Conservation (phyloP, 1,140 invertebrate species). For the Drosophila subobscura region DNA sequence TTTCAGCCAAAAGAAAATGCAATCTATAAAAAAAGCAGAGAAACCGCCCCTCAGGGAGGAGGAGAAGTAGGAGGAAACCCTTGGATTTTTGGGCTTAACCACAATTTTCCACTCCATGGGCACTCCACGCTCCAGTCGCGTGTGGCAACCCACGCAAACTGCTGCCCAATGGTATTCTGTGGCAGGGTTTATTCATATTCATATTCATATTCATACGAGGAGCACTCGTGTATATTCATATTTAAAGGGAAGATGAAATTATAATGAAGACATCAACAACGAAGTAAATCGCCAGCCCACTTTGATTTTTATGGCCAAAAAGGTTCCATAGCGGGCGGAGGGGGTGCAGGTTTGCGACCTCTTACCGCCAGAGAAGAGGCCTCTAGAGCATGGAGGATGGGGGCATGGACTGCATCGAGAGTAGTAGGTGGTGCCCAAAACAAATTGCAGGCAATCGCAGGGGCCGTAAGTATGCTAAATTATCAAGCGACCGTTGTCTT, state of each 20-base stretch:
- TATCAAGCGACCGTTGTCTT: constrained; percentile 72
- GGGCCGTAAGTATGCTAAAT: constrained; percentile 77
- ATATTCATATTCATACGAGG: neutral
- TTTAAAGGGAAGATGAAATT: constrained; percentile 67
- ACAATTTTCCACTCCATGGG: constrained; percentile 58
- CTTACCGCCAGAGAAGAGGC: constrained; percentile 51
- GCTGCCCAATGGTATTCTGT: constrained; percentile 66
- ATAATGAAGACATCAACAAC: constrained; percentile 79
- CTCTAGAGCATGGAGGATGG: constrained; percentile 11
- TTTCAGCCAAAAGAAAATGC: constrained; percentile 42
- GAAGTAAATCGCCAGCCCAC: constrained; percentile 76
- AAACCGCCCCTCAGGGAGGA: constrained; percentile 12
- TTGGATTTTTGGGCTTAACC: constrained; percentile 60
- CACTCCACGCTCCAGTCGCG: neutral
- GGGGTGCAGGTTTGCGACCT: constrained; percentile 51
- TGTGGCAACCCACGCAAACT: constrained; percentile 56
- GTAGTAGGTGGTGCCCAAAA: constrained; percentile 79
- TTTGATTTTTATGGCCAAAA: constrained; percentile 77
- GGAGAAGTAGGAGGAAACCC: constrained; percentile 44
- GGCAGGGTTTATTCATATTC: constrained; percentile 34
- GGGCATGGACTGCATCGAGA: constrained; percentile 19
- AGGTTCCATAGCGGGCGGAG: neutral
- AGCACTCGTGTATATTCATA: constrained; percentile 34
- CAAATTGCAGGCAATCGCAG: constrained; percentile 78
- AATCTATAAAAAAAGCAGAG: constrained; percentile 25